These are phyloP conservation scores for Fulmarus glacialis DNA, from an alignment of 2,113 vertebrate genomes.

Conservation along the genomic window DNA sequence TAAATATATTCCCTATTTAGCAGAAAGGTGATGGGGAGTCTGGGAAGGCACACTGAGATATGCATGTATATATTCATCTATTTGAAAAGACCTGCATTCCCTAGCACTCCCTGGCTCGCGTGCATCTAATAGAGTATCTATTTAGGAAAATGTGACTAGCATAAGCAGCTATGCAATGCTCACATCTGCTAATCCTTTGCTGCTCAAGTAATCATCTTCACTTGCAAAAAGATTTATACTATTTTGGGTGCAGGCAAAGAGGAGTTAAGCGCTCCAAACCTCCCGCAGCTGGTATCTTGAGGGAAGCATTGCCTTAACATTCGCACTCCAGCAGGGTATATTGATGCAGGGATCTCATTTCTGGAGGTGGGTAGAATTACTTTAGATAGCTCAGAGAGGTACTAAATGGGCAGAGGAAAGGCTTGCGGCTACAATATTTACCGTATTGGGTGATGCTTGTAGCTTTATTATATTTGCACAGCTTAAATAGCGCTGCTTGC, in stretches of 20 bases:
- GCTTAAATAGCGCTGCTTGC: neutral
- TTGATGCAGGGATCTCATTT: neutral
- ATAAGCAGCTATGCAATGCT: slow-evolving; percentile 46
- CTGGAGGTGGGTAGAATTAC: neutral
- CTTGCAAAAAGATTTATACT: slow-evolving; percentile 31
- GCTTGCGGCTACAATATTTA: neutral
- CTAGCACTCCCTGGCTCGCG: neutral
- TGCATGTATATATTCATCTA: neutral
- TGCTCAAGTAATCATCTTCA: slow-evolving; percentile 43
- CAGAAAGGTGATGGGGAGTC: neutral
- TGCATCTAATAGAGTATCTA: neutral
- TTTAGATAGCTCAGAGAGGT: neutral
- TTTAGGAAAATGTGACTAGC: slow-evolving; percentile 63
- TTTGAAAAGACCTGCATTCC: neutral
- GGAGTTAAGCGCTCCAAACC: neutral
- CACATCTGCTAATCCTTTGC: slow-evolving; percentile 64
- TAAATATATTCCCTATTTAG: neutral
- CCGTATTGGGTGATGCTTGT: neutral
- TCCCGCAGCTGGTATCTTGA: neutral
- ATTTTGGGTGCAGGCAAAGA: neutral
- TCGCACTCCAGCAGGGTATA: neutral
- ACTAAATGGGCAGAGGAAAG: neutral
- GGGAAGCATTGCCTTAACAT: neutral
- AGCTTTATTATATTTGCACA: neutral
- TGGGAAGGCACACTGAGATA: neutral